Evolutionary conservation across 2,797 vertebrate genomes (phyloP).

Genomic region (Chrysocyon brachyurus): DNA sequence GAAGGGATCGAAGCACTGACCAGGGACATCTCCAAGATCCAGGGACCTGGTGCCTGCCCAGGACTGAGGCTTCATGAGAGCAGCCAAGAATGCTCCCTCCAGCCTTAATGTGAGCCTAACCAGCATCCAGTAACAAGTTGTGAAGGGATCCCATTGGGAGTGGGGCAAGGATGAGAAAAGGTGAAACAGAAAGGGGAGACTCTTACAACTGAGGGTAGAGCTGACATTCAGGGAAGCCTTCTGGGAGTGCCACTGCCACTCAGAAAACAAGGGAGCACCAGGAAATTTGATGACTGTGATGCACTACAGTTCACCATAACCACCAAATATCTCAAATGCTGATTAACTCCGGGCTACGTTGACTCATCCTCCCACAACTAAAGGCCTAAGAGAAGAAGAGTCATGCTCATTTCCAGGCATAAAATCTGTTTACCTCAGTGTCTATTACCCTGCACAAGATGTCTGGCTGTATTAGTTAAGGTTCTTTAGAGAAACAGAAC

Average conservation of each 20-base stretch:
- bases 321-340: background rate
- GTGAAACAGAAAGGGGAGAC: background rate
- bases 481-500: slow-evolving; percentile 6
- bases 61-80: background rate
- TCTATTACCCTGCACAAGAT: background rate
- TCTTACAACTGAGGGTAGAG: background rate
- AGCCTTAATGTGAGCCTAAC: background rate
- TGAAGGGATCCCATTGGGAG: background rate
- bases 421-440: background rate
- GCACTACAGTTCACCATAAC: background rate
- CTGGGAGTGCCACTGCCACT: no score
- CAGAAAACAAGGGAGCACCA: background rate
- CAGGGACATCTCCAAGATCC: background rate
- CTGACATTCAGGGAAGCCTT: background rate
- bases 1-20: background rate
- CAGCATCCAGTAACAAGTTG: background rate
- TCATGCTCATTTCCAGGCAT: background rate
- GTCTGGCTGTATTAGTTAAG: background rate
- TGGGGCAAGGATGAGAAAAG: background rate
- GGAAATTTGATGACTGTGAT: background rate
- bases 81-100: background rate
- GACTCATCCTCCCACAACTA: background rate
- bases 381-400: background rate
- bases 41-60: background rate
- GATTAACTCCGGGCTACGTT: background rate